phyloP scores from a whole-genome alignment of 1,140 invertebrate species.

The Drosophila kikkawai region DNA sequence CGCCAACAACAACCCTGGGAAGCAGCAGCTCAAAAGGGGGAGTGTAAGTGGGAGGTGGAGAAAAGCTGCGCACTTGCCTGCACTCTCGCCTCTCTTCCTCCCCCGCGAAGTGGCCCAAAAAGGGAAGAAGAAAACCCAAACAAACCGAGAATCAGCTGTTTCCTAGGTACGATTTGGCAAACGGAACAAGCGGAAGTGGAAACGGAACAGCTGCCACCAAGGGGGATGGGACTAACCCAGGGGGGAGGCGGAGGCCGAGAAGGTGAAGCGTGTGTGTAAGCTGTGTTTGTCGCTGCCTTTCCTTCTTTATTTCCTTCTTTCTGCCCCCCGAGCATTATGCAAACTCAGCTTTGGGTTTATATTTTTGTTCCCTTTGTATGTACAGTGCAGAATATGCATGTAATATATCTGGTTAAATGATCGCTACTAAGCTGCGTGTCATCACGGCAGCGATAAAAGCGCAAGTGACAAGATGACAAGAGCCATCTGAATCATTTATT shows the following conservation, averaged over 20 bases:
- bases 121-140: slow-evolving; percentile 38
- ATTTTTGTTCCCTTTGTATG: slow-evolving; percentile 31
- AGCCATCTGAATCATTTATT: slow-evolving; percentile 29
- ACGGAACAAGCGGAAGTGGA: slow-evolving; percentile 65
- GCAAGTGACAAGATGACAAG: slow-evolving; percentile 39
- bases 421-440: slow-evolving; percentile 37
- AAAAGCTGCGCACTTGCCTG: slow-evolving; percentile 76
- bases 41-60: slow-evolving; percentile 10
- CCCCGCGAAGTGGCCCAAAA: slow-evolving; percentile 10
- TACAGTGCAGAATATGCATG: slow-evolving; percentile 10
- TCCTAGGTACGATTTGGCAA: slow-evolving; percentile 46
- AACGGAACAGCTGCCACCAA: slow-evolving; percentile 52
- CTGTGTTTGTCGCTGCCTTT: slow-evolving; percentile 32
- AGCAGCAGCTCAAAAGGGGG: slow-evolving; percentile 22
- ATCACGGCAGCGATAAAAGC: slow-evolving; percentile 30
- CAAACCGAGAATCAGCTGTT: slow-evolving; percentile 69
- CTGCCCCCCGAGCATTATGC: slow-evolving; percentile 47
- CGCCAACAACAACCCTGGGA: slow-evolving; percentile 52
- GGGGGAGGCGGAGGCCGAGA: not conserved
- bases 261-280: slow-evolving; percentile 35
- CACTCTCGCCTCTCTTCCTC: slow-evolving; percentile 17
- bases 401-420: slow-evolving; percentile 36
- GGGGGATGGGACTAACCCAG: not conserved
- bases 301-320: slow-evolving; percentile 19
- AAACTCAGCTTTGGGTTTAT: slow-evolving; percentile 53